Conservation (phyloP, 1,140 invertebrate species). For the Cydia splendana region DNA sequence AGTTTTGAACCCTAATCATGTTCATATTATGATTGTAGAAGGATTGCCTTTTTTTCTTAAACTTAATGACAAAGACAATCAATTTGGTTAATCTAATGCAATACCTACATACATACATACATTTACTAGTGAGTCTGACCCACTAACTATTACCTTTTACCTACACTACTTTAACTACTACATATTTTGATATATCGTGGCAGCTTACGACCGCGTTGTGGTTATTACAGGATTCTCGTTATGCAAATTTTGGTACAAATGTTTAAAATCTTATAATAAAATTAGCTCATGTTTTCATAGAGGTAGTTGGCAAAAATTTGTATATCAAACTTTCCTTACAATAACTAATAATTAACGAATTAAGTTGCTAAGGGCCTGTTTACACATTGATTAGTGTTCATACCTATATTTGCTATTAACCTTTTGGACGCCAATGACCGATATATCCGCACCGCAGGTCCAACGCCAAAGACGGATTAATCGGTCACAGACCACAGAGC, state of each 20-base stretch:
- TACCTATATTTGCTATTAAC: no score
- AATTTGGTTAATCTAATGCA: not conserved
- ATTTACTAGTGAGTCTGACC: not conserved
- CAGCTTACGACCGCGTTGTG: not conserved
- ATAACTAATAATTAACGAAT: not conserved
- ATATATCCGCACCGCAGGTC: no score
- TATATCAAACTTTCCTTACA: not conserved
- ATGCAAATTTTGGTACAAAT: not conserved
- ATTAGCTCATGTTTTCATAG: not conserved
- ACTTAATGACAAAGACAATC: not conserved
- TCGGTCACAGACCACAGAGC: no score
- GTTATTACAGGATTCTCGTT: not conserved
- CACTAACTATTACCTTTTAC: not conserved
- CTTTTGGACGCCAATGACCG: no score
- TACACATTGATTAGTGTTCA: no score
- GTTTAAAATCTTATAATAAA: not conserved
- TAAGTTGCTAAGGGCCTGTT: not conserved
- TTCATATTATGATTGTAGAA: not conserved
- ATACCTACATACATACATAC: not conserved
- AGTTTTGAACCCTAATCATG: not conserved
- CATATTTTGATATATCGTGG: not conserved
- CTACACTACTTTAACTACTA: not conserved
- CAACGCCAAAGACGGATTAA: no score
- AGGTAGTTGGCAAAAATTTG: not conserved
- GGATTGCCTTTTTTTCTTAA: not conserved